Conservation (phyloP, 1,140 invertebrate species). For the Ceratitis capitata region DNA sequence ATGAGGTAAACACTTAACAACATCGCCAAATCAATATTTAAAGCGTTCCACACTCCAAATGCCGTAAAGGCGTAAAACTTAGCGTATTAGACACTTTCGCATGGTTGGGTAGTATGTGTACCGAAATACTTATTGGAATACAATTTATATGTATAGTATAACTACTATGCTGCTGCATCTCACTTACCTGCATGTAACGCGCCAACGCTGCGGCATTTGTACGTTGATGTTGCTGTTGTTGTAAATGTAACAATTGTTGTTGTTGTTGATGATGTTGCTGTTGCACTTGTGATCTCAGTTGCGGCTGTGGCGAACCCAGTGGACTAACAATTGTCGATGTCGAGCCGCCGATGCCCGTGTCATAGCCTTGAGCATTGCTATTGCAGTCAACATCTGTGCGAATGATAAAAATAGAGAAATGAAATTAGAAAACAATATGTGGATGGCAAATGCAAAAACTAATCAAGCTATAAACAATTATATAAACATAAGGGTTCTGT, state of each 20-base stretch:
- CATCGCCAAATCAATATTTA: not conserved
- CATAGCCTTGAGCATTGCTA: constrained; percentile 63
- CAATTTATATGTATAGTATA: not conserved
- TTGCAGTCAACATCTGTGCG: constrained; percentile 60
- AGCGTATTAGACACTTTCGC: not conserved
- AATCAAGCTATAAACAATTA: not conserved
- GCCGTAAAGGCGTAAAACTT: not conserved
- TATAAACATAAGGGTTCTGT: not conserved
- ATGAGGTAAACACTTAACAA: constrained; percentile 26
- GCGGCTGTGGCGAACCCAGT: constrained; percentile 61
- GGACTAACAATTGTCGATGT: constrained; percentile 64
- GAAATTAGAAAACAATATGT: not conserved
- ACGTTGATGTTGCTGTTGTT: constrained; percentile 45
- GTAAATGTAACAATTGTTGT: constrained; percentile 3
- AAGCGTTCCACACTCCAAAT: not conserved
- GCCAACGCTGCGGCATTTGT: constrained; percentile 54
- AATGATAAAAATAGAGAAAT: not conserved
- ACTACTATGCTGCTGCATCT: not conserved
- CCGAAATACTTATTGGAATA: not conserved
- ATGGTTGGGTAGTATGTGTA: not conserved
- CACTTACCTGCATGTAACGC: constrained; percentile 63
- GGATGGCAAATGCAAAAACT: constrained; percentile 23
- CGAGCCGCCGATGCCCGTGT: constrained; percentile 64
- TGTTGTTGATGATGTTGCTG: constrained; percentile 22
- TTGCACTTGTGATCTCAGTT: constrained; percentile 61